Evolutionary conservation across 2,113 vertebrate species (phyloP).

Genomic region (Crotalus horridus): DNA sequence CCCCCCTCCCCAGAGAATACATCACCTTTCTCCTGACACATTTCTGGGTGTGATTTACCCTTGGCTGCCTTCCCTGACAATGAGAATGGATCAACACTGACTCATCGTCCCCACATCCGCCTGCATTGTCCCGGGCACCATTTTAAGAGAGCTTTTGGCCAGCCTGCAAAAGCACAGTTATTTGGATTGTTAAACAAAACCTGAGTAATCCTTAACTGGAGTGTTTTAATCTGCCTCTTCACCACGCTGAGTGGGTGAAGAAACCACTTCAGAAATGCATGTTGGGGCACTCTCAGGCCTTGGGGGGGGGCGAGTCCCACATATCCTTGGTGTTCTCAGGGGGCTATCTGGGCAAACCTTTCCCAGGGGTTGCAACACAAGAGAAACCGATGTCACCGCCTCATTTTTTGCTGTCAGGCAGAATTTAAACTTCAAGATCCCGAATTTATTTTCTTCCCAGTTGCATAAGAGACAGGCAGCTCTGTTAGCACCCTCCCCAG

Average conservation of each 20-base stretch:
- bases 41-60: background rate
- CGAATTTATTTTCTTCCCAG: background rate
- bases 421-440: background rate
- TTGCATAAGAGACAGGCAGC: background rate
- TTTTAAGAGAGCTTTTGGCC: background rate
- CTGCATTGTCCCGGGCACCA: background rate
- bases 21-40: background rate
- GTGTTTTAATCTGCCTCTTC: conserved; percentile 12
- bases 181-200: background rate
- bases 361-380: background rate
- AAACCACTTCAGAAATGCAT: conserved; percentile 10
- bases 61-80: background rate
- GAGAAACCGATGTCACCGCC: background rate
- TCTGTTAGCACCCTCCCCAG: too few species aligned
- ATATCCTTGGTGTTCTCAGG: background rate
- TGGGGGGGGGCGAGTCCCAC: background rate
- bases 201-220: background rate
- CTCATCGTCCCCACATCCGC: background rate
- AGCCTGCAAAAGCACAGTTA: background rate
- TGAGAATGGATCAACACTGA: background rate
- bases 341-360: conserved; percentile 2
- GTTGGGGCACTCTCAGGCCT: background rate
- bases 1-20: background rate
- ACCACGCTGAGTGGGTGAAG: background rate
- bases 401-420: background rate